Base-by-base conservation (phyloP, 2,888 invertebrate genomes). In the Plebejus argus region DNA sequence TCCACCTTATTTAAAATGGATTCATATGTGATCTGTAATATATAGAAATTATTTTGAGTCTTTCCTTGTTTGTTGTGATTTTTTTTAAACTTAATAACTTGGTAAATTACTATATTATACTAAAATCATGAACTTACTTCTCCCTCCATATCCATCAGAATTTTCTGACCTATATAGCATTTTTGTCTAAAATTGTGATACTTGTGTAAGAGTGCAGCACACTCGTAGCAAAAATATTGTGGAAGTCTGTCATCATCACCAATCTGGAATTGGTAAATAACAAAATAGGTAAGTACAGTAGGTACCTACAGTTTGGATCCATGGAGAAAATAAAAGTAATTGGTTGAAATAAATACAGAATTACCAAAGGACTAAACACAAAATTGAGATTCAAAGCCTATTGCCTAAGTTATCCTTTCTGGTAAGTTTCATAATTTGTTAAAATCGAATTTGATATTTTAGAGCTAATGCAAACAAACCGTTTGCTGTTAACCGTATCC, bases 161-260 rank as follows among this genome's bases (percentile, higher is more conserved):
- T 81, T 79, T 87, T 87, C 78, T 86, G 87, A 1, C 89, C 90
- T 0, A 81, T 84, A 76, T 84, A 85, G 76, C 92, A 91, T 80
- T 90, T 91, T 79, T 91, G 89, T 76, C 89, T 90, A 78, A 92
- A 92, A 76, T 88, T 89, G 80, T 92, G 88, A 77, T 86, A 91
- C 81, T 91, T 92, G 76, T 90, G 86, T 2, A 92, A 82, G 76
- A 90, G 79, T 8, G 85, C 84, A 0, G 91, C 88, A 83, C 92
- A 92, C 81, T 91, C 91, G 78, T 85, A 91, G 81, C 92, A 92
- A 80, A 91, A 90, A 81, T 85, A 88, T 12, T 86, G 86, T 1
- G 91, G 91, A 18, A 93, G 81, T 0, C 82, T 83, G 81, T 92
- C 92, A 78, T 81, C 82, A n/a, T 84, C 81, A 77, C 84, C 83